Evolutionary conservation across 37 sponge, comb jelly and placozoan genomes (phyloP).

Genomic region (Hexactinellida sp.): DNA sequence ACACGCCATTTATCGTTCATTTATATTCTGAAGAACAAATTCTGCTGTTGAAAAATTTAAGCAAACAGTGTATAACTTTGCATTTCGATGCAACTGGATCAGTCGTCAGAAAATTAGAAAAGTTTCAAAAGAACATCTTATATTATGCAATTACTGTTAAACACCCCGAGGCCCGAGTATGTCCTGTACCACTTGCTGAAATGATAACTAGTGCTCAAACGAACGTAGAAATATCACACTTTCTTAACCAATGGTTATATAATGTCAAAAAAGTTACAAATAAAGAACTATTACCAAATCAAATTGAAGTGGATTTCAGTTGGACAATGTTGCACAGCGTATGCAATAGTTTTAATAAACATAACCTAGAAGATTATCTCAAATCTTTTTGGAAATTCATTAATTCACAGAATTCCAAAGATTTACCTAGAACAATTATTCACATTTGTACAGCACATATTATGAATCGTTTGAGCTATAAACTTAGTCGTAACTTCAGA

Average conservation of each 20-base stretch:
- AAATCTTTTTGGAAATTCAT: too few relatives aligned
- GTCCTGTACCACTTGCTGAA: background rate
- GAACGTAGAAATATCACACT: background rate
- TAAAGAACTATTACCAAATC: background rate
- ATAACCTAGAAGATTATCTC: background rate
- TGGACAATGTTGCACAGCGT: background rate
- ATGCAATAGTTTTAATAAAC: background rate
- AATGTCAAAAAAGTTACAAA: background rate
- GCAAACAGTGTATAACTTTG: background rate
- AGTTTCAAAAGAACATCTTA: background rate
- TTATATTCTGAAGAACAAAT: conserved; percentile 4
- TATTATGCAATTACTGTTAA: background rate
- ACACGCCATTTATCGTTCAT: background rate
- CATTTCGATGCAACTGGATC: background rate
- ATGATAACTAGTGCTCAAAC: background rate
- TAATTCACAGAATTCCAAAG: too few relatives aligned
- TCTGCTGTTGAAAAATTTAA: background rate
- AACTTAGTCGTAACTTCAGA: background rate
- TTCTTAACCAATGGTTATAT: conserved; percentile 14
- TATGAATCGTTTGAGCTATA: background rate
- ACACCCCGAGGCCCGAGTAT: background rate
- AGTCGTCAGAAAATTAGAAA: background rate
- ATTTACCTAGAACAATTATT: too few relatives aligned
- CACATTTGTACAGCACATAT: background rate
- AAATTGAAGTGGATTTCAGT: background rate